Evolutionary conservation across 2,113 vertebrate species (phyloP).

Genomic region (Cavia porcellus): DNA sequence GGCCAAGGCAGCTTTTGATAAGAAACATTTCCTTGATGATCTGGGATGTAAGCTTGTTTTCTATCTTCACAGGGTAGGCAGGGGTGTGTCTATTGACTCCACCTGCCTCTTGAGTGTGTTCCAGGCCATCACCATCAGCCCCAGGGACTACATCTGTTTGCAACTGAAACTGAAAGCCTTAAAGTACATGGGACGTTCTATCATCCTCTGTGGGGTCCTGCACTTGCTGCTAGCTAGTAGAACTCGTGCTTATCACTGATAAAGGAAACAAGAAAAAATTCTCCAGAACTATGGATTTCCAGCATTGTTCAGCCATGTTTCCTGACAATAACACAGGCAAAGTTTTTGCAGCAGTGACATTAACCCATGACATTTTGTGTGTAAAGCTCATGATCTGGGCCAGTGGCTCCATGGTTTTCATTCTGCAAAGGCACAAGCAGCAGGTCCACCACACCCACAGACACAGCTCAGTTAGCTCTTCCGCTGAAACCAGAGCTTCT

Average conservation of each 20-base stretch:
- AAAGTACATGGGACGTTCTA: background rate
- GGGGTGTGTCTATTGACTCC: background rate
- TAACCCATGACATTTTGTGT: background rate
- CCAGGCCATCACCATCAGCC: background rate
- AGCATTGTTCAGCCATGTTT: background rate
- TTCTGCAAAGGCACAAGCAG: background rate
- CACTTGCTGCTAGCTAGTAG: background rate
- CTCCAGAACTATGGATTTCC: background rate
- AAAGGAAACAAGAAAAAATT: background rate
- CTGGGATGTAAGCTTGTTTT: background rate
- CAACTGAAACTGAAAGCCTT: background rate
- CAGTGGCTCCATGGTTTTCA: background rate
- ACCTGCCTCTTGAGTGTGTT: background rate
- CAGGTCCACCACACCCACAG: background rate
- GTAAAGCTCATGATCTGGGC: background rate
- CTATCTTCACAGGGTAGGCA: background rate
- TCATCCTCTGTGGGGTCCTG: background rate
- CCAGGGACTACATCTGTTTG: background rate
- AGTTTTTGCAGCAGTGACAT: background rate
- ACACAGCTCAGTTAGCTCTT: background rate
- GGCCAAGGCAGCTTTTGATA: background rate
- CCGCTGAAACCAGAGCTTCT: background rate
- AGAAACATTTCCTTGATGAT: background rate
- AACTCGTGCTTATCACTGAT: background rate
- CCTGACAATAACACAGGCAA: background rate